These are phyloP conservation scores for Tetragonisca angustula DNA, from an alignment of 2,888 invertebrate species.

Conservation along the genomic window DNA sequence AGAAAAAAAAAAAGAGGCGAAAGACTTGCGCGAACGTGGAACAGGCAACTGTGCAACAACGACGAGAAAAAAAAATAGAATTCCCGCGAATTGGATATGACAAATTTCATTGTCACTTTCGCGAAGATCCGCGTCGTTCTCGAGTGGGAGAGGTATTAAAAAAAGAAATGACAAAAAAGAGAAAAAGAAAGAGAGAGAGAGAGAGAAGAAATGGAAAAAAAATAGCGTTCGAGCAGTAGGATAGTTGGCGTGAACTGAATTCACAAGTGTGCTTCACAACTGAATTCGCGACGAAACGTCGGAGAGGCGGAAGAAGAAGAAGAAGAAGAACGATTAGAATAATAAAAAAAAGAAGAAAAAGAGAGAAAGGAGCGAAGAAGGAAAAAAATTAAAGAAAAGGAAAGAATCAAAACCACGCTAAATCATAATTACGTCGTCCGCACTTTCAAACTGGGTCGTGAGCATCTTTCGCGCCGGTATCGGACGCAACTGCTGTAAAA, in stretches of 20 bases:
- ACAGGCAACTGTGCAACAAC: not conserved
- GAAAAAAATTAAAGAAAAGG: not conserved
- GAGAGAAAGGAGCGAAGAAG: not conserved
- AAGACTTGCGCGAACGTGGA: not conserved
- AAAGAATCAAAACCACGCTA: slow-evolving; percentile 16
- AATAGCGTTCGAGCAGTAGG: too few species aligned
- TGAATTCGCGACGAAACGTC: too few species aligned
- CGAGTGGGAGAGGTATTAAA: too few species aligned
- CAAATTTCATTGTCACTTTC: not conserved
- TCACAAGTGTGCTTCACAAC: too few species aligned
- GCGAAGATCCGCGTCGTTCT: not conserved
- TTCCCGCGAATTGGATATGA: not conserved
- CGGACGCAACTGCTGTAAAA: slow-evolving; percentile 55
- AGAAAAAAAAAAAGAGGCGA: not conserved
- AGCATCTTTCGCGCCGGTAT: slow-evolving; percentile 48
- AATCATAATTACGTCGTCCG: slow-evolving; percentile 54
- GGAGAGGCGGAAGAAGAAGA: not conserved
- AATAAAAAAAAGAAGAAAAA: not conserved
- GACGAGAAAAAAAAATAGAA: not conserved
- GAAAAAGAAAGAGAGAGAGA: too few species aligned
- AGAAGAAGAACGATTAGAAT: not conserved
- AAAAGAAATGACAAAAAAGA: too few species aligned
- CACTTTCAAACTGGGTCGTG: slow-evolving; percentile 49
- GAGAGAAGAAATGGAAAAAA: too few species aligned
- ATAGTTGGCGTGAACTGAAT: too few species aligned